Percentiles rank a stretch among this genome's conserved stretches.
These are phyloP conservation scores for Paramormyrops kingsleyae DNA, from an alignment of 2,113 vertebrate genomes.

Conservation along the genomic window DNA sequence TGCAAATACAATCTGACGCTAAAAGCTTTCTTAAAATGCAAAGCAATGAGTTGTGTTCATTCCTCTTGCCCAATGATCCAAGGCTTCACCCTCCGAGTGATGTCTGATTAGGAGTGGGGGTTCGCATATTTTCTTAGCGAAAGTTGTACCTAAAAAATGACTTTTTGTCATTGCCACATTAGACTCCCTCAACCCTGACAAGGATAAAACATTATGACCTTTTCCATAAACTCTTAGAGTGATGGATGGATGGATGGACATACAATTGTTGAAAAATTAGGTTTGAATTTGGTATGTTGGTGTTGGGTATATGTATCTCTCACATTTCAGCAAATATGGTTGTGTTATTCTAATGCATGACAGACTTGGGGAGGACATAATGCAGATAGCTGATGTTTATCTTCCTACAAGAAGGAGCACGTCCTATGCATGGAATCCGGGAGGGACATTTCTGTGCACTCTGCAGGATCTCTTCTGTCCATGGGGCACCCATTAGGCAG, in stretches of 20 bases:
- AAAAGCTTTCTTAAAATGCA: not conserved
- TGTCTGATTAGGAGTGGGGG: not conserved
- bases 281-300: not conserved
- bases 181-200: not conserved
- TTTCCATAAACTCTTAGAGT: not conserved
- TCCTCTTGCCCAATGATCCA: not conserved
- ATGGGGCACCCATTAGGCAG: not conserved
- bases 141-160: not conserved
- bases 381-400: not conserved
- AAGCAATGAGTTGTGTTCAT: not conserved
- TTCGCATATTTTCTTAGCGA: not conserved
- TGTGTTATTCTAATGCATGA: not conserved
- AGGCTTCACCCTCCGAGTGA: not conserved
- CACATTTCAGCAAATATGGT: not conserved
- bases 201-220: not conserved
- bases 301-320: not conserved
- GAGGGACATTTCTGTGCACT: not conserved
- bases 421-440: not conserved
- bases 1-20: not conserved
- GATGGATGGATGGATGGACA: not conserved
- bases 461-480: not conserved
- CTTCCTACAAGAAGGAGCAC: not conserved
- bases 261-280: not conserved
- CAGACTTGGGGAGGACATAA: not conserved
- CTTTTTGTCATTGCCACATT: not conserved